phyloP scores from a whole-genome alignment of 1,140 invertebrate genomes.

The Macrosteles quadrilineatus region DNA sequence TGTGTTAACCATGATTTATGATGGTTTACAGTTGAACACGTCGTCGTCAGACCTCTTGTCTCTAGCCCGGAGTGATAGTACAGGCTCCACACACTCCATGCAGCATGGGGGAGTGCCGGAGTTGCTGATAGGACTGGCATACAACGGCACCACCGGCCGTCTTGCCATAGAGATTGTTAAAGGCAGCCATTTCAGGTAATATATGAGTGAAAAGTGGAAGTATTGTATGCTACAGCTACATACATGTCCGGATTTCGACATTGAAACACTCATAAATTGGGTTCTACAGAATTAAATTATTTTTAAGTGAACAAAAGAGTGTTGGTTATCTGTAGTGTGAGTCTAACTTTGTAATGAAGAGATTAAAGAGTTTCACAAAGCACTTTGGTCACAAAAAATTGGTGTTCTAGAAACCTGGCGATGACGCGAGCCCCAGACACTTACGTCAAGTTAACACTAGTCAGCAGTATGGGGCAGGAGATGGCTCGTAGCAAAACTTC shows the following conservation, averaged over 20 bases:
- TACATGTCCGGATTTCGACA: too few species aligned
- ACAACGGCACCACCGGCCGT: slow-evolving; percentile 90
- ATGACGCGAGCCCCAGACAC: slow-evolving; percentile 84
- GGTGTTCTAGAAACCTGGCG: slow-evolving; percentile 69
- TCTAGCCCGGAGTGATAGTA: slow-evolving; percentile 86
- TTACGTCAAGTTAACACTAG: slow-evolving; percentile 88
- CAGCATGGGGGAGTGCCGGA: slow-evolving; percentile 87
- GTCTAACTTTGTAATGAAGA: too few species aligned
- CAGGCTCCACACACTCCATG: slow-evolving; percentile 90
- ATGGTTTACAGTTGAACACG: slow-evolving; percentile 50
- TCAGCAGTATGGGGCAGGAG: slow-evolving; percentile 90
- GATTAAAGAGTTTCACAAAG: too few species aligned
- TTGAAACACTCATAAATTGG: too few species aligned
- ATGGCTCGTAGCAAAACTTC: slow-evolving; percentile 90
- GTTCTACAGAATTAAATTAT: too few species aligned
- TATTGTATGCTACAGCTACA: not conserved
- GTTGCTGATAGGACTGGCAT: slow-evolving; percentile 83
- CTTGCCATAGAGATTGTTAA: slow-evolving; percentile 91
- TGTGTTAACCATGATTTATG: too few species aligned
- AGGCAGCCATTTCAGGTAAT: slow-evolving; percentile 85
- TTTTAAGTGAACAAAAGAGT: too few species aligned
- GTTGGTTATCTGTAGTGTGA: too few species aligned
- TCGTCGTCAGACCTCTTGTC: slow-evolving; percentile 67
- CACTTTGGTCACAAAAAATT: too few species aligned
- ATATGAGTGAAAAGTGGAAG: slow-evolving; percentile 31